Percentiles rank a stretch among this genome's conserved stretches.
Conservation (phyloP, 2,113 vertebrate species). For the Onychorhynchus coronatus region DNA sequence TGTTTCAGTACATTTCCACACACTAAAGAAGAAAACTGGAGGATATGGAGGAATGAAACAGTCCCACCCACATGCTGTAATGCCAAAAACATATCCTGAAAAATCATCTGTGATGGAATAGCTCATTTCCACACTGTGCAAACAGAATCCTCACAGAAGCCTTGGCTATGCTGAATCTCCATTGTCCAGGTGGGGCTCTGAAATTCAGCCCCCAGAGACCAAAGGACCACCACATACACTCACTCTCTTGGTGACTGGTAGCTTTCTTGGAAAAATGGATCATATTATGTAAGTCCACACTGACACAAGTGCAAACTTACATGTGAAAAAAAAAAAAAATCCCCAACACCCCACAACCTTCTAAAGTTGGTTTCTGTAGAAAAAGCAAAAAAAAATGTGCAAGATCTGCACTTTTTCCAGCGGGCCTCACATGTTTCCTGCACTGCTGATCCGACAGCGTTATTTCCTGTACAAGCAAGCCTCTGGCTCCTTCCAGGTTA, state of each 20-base stretch:
- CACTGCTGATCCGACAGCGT: not conserved
- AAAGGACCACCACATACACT: not conserved
- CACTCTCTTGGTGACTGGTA: not conserved
- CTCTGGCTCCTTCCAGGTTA: not conserved
- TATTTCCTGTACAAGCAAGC: not conserved
- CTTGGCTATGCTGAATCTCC: not conserved
- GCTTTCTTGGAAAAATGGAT: not conserved
- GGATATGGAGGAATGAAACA: not conserved
- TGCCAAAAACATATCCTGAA: not conserved
- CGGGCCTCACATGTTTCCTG: conserved; percentile 39
- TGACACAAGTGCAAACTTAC: not conserved
- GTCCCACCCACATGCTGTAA: not conserved
- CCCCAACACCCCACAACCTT: not conserved
- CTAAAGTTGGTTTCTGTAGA: conserved; percentile 8
- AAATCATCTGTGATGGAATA: rapidly evolving
- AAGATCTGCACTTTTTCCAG: conserved; percentile 52
- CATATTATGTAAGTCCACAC: not conserved
- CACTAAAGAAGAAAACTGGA: not conserved
- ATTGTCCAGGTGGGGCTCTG: not conserved
- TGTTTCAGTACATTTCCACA: not conserved
- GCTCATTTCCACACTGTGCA: rapidly evolving
- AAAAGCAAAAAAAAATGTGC: conserved; percentile 56
- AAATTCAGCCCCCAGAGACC: not conserved
- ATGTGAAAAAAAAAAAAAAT: not conserved
- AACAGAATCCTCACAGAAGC: not conserved